Conservation (phyloP, 2,888 invertebrate genomes). For the Andrena chrysosceles region DNA sequence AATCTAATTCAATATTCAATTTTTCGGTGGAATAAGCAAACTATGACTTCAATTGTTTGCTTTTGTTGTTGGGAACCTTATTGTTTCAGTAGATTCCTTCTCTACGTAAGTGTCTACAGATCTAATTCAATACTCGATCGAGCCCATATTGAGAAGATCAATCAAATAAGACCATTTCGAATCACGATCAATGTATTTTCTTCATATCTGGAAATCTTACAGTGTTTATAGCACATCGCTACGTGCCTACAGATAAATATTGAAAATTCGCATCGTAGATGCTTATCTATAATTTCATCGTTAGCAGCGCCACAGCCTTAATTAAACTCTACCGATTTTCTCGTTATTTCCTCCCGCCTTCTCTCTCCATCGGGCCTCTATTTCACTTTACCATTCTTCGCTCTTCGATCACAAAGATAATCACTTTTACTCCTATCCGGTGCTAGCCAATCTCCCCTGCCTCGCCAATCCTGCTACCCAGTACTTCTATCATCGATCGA, state of each 20-base stretch:
- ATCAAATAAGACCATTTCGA: no score
- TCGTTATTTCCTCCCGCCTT: not conserved
- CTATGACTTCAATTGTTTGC: not conserved
- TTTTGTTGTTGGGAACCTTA: not conserved
- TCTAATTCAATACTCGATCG: not conserved
- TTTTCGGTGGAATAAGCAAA: not conserved
- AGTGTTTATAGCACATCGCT: no score
- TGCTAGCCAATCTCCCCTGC: constrained; percentile 13
- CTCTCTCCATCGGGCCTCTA: not conserved
- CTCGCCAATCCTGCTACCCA: constrained; percentile 28
- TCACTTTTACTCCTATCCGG: constrained; percentile 36
- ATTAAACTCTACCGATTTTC: not conserved
- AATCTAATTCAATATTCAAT: constrained; percentile 14
- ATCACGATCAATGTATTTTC: no score
- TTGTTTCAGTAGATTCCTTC: not conserved
- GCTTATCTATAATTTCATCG: not conserved
- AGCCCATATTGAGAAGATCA: no score
- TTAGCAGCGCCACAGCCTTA: not conserved
- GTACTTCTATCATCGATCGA: constrained; percentile 48
- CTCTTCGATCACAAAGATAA: constrained; percentile 24
- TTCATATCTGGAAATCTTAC: no score
- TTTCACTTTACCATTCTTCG: not conserved
- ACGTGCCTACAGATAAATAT: not conserved
- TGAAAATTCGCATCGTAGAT: not conserved
- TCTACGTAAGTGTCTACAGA: not conserved